A percentile compares a stretch with the other conserved stretches of the same genome.
These are phyloP conservation scores for Sphaeridia pumilis DNA, from an alignment of 2,888 invertebrate species.

Conservation along the genomic window DNA sequence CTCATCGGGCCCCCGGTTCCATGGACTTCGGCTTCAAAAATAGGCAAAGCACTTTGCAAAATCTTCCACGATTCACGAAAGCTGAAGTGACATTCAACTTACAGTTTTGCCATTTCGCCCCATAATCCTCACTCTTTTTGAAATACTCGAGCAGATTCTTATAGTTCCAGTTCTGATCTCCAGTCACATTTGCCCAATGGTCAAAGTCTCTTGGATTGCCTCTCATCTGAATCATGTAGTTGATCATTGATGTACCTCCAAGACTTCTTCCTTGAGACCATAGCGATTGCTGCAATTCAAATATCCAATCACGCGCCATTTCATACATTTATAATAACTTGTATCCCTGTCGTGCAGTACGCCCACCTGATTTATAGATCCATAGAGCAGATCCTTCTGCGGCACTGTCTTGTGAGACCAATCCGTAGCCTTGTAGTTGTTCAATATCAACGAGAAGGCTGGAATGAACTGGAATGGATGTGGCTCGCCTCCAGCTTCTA, in stretches of 20 bases:
- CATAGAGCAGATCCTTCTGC: conserved; percentile 51
- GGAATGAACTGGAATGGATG: conserved; percentile 37
- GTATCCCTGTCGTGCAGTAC: too few relatives aligned
- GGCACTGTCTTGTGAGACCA: conserved; percentile 59
- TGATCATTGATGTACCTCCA: conserved; percentile 2
- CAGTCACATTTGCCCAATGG: conserved; percentile 19
- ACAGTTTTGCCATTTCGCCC: conserved; percentile 14
- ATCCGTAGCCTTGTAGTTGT: conserved; percentile 52
- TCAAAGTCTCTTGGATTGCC: conserved; percentile 17
- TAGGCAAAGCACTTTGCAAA: background rate
- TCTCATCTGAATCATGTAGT: conserved; percentile 6
- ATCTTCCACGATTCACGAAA: background rate
- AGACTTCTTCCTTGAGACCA: conserved; percentile 18
- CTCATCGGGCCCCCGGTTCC: conserved; percentile 28
- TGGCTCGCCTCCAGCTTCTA: conserved; percentile 49
- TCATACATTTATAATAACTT: background rate
- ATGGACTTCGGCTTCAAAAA: conserved; percentile 13
- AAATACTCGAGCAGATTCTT: conserved; percentile 14
- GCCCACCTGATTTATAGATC: conserved; percentile 47
- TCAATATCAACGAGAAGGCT: conserved; percentile 43
- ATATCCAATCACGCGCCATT: background rate
- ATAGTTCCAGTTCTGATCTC: conserved; percentile 17
- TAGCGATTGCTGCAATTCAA: conserved; percentile 8
- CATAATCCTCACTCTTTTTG: conserved; percentile 19
- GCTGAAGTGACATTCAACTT: background rate